Base-by-base conservation (phyloP, 2,888 invertebrate genomes). In the Drosophila siamana region DNA sequence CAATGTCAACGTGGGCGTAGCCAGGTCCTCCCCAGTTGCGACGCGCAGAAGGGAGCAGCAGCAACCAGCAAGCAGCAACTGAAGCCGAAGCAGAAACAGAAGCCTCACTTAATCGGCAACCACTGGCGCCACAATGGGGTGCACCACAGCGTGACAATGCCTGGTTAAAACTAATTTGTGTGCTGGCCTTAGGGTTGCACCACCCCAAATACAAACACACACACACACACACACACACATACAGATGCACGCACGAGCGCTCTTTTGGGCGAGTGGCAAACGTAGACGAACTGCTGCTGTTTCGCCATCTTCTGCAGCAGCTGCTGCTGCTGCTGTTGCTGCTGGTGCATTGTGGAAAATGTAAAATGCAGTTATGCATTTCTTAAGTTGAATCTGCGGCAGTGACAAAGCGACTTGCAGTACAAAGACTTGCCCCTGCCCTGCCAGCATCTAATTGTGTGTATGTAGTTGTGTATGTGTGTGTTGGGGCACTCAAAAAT, bases 81-180 rank as follows among this genome's bases (percentile, higher is more conserved):
- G 28, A 16, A 36, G 40, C 15, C n/a, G 33, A 47, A 22, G 47
- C 15, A n/a, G n/a, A n/a, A n/a, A n/a, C n/a, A 4, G 19, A n/a
- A 64, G 73, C 65, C 65, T 72, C 69, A 70, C 71, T 81, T 83
- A 86, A 86, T 84, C 87, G 87, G 76, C 67, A 81, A 62, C 76
- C 71, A 56, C 54, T 55, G 51, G 44, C 15, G 54, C 70, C 67
- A 84, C 87, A 85, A 81, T 77, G 74, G 69, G 72, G 68, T 62
- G 69, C 82, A 73, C 68, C 81, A 64, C 77, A 79, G 85, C 87
- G 85, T 86, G 83, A 86, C 83, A 86, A 85, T 84, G 85, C 72
- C 79, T 76, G 87, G 82, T 81, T 83, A 84, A 86, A 83, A 83
- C 83, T 83, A 83, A 83, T 83, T 83, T 83, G 85, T 81, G 75